A percentile compares a stretch with the other conserved stretches of the same genome.
These are phyloP conservation scores for Ceratosolen solmsi DNA, from an alignment of 1,140 invertebrate genomes.

Conservation along the genomic window DNA sequence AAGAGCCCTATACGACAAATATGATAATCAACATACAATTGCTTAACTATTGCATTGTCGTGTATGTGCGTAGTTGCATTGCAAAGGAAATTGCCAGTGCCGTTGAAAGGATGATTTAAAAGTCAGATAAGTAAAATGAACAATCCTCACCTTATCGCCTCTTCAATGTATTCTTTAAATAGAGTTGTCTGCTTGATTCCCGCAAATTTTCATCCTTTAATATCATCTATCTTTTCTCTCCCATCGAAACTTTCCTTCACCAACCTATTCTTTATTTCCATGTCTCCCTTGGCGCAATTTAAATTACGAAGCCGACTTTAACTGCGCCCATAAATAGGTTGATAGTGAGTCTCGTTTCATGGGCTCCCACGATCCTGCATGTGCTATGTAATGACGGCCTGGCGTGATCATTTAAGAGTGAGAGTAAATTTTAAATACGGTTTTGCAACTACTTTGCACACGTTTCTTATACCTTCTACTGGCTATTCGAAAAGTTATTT, in stretches of 20 bases:
- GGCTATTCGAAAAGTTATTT: background rate
- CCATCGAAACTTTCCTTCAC: conserved; percentile 5
- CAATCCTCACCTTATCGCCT: background rate
- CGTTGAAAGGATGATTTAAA: no score
- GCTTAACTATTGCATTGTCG: no score
- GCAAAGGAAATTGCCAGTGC: no score
- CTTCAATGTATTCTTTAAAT: background rate
- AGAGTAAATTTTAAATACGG: conserved; percentile 35
- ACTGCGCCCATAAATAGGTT: conserved; percentile 39
- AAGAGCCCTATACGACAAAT: no score
- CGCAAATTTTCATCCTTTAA: background rate
- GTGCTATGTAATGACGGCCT: background rate
- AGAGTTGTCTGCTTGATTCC: background rate
- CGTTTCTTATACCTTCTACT: background rate
- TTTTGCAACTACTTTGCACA: conserved; percentile 18
- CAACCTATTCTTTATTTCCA: conserved; percentile 36
- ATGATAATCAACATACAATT: no score
- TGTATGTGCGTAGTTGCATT: no score
- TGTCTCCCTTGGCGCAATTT: conserved; percentile 14
- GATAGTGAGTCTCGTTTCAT: conserved; percentile 1
- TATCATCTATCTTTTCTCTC: background rate
- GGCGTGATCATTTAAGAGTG: background rate
- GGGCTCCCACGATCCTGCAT: conserved; percentile 34
- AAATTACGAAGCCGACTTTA: conserved; percentile 37
- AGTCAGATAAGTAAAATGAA: no score